phyloP scores from a whole-genome alignment of 2,113 vertebrate genomes.

The Gymnorhina tibicen region DNA sequence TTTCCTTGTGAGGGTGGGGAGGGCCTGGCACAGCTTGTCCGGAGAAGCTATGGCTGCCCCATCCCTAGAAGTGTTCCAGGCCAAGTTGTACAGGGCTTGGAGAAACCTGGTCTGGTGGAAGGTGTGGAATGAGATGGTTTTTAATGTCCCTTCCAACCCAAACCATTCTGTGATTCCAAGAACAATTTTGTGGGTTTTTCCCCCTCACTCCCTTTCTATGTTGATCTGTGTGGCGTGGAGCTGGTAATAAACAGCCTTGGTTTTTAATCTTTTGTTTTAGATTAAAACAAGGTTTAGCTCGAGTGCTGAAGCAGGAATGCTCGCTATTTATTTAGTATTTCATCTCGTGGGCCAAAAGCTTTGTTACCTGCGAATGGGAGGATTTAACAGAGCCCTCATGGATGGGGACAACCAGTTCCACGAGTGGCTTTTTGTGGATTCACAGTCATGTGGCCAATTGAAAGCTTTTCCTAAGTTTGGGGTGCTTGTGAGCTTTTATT shows the following conservation, averaged over 20 bases:
- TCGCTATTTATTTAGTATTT: not conserved
- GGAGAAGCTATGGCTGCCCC: not conserved
- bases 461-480: not conserved
- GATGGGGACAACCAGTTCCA: not conserved
- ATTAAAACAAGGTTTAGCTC: not conserved
- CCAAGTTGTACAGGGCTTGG: fast-evolving
- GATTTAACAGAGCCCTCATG: not conserved
- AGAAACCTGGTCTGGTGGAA: fast-evolving
- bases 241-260: not conserved
- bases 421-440: not conserved
- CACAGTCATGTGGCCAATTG: fast-evolving
- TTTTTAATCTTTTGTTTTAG: not conserved
- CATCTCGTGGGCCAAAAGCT: not conserved
- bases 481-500: not conserved
- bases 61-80: fast-evolving
- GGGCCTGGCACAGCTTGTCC: not conserved
- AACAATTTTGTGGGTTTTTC: fast-evolving
- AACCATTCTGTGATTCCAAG: not conserved
- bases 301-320: not conserved
- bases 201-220: not conserved
- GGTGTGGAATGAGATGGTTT: no score
- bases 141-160: not conserved
- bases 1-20: fast-evolving
- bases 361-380: not conserved
- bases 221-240: no score